Conservation (phyloP, 2,113 vertebrate genomes). For the Eptatretus burgeri region DNA sequence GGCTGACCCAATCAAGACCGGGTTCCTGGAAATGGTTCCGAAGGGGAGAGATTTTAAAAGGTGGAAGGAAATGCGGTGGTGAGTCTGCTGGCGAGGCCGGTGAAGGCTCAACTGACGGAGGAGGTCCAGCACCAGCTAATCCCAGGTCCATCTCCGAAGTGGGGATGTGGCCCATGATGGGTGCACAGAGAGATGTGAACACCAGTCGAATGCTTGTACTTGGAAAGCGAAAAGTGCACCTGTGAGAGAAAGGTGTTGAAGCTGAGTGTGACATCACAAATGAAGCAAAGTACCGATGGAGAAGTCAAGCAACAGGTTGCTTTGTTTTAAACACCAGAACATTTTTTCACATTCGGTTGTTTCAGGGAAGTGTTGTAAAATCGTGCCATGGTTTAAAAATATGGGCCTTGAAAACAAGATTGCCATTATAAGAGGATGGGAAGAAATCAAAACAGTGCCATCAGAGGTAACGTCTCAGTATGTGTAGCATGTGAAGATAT, state of each 20-base stretch:
- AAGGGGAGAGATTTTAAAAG: conserved; percentile 37
- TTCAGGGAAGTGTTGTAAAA: too few relatives aligned
- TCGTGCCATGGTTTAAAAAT: too few relatives aligned
- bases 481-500: too few relatives aligned
- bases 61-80: conserved; percentile 33
- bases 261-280: neutral
- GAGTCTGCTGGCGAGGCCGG: conserved; percentile 36
- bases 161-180: neutral
- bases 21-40: conserved; percentile 94
- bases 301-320: too few relatives aligned
- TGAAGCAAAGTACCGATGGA: too few relatives aligned
- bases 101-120: conserved; percentile 29
- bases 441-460: too few relatives aligned
- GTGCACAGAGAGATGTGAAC: conserved; percentile 35
- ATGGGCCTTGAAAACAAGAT: too few relatives aligned
- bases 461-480: too few relatives aligned
- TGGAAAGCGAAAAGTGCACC: conserved; percentile 81
- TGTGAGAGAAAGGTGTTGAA: conserved; percentile 12
- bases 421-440: too few relatives aligned
- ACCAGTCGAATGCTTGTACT: conserved; percentile 92
- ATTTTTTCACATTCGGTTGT: too few relatives aligned
- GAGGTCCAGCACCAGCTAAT: conserved; percentile 14
- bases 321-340: too few relatives aligned
- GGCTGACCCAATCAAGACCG: conserved; percentile 46
- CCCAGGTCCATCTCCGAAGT: neutral